Evolutionary conservation across 92 coral and sea anemone species (phyloP).

Genomic region (Hydrozoanthus gracilis): DNA sequence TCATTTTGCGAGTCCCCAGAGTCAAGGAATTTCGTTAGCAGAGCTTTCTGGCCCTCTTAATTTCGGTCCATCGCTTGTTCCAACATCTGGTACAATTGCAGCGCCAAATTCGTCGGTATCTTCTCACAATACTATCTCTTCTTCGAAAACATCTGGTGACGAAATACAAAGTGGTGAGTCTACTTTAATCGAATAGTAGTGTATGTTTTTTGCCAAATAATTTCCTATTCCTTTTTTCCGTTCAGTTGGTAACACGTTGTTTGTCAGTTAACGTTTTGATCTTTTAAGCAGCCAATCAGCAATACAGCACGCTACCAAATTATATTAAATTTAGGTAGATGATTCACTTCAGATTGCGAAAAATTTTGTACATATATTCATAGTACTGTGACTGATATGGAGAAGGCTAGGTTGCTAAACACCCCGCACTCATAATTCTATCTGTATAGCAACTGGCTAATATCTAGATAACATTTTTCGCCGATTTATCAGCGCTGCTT

Average conservation of each 20-base stretch:
- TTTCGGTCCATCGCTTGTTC: slow-evolving; percentile 90
- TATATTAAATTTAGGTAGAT: too few species aligned
- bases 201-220: background rate
- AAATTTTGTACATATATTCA: too few species aligned
- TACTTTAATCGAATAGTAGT: background rate
- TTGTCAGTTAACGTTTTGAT: too few species aligned
- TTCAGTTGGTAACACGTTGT: background rate
- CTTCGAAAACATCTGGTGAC: slow-evolving; percentile 28
- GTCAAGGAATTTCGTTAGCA: slow-evolving; percentile 81
- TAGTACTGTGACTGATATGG: too few species aligned
- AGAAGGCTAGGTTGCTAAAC: too few species aligned
- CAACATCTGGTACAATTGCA: slow-evolving; percentile 63
- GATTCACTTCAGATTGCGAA: too few species aligned
- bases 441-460: too few species aligned
- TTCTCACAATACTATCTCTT: slow-evolving; percentile 1
- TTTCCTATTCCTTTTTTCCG: background rate
- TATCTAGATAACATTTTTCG: too few species aligned
- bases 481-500: too few species aligned
- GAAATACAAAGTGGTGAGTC: background rate
- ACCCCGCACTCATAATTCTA: too few species aligned
- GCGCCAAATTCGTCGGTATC: slow-evolving; percentile 39
- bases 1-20: slow-evolving; percentile 53
- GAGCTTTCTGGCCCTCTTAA: slow-evolving; percentile 73
- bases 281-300: too few species aligned
- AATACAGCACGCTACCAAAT: too few species aligned